Evolutionary conservation across 2,797 vertebrate species (phyloP).

Genomic region (Acanthiza pusilla): DNA sequence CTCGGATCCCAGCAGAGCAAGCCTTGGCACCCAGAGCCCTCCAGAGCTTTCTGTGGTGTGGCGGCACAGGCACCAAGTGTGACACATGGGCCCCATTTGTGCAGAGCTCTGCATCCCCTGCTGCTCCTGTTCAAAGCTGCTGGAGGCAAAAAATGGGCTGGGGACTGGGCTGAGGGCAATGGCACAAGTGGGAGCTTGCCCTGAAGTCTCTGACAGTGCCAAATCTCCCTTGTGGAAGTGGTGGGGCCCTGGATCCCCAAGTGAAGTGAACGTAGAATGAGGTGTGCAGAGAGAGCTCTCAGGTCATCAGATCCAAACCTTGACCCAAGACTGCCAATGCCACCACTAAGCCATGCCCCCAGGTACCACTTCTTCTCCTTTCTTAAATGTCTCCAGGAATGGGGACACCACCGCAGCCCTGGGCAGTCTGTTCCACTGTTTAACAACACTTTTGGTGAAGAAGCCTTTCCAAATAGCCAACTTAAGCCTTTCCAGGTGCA

Average conservation of each 20-base stretch:
- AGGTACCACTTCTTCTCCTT: too few species aligned
- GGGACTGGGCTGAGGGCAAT: background rate
- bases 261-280: background rate
- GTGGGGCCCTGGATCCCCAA: background rate
- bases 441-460: too few species aligned
- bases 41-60: too few species aligned
- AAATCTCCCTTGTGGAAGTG: too few species aligned
- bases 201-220: background rate
- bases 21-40: too few species aligned
- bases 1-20: too few species aligned
- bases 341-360: background rate
- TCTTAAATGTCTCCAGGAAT: background rate
- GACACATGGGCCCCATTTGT: background rate
- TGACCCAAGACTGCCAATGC: background rate
- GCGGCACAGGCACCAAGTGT: too few species aligned
- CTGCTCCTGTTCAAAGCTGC: background rate
- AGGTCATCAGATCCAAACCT: background rate
- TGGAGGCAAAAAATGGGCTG: background rate
- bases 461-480: accelerated
- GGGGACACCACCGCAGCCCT: too few species aligned
- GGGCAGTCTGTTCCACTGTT: accelerated
- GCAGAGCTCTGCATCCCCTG: background rate
- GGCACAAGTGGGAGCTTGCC: too few species aligned
- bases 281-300: too few species aligned
- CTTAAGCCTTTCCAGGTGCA: background rate